A percentile compares a stretch with the other conserved stretches of the same genome.
Conservation (phyloP, 2,888 invertebrate species). For the Hydroisotoma schaefferi region DNA sequence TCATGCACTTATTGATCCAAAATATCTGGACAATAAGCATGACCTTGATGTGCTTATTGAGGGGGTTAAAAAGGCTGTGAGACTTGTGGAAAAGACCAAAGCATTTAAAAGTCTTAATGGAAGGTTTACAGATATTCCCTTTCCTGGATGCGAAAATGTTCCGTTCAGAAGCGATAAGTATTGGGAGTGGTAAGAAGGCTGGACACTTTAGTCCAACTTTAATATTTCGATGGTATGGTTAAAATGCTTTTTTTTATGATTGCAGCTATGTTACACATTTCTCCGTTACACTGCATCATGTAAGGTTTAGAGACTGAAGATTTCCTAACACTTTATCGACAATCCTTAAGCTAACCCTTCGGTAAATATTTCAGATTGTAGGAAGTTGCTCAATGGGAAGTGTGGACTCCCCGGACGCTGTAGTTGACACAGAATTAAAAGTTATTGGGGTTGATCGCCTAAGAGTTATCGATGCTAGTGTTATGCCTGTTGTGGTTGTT, state of each 20-base stretch:
- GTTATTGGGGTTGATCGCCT: conserved; percentile 33
- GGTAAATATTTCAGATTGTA: conserved; percentile 2
- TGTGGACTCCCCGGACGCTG: conserved; percentile 31
- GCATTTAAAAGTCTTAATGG: conserved; percentile 29
- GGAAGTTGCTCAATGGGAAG: conserved; percentile 35
- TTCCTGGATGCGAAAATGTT: conserved; percentile 42
- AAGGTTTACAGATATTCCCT: conserved; percentile 29
- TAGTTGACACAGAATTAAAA: conserved; percentile 38
- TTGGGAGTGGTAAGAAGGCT: conserved; percentile 22
- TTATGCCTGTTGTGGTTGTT: conserved; percentile 37
- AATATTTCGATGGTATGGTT: background rate
- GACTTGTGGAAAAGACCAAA: conserved; percentile 35
- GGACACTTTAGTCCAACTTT: background rate
- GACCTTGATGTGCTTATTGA: conserved; percentile 37
- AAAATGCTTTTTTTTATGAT: background rate
- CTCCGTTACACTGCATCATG: conserved; percentile 42
- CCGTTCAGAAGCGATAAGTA: conserved; percentile 33
- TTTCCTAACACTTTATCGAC: too few species aligned
- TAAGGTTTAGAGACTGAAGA: conserved; percentile 1
- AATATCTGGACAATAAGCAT: conserved; percentile 32
- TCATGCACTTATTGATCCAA: conserved; percentile 30
- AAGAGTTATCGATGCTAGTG: conserved; percentile 36
- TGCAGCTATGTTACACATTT: conserved; percentile 23
- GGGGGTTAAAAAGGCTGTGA: conserved; percentile 28
- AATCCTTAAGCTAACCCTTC: background rate